Conservation (phyloP, 1,140 invertebrate genomes). For the Pseudachorutes palmiensis region DNA sequence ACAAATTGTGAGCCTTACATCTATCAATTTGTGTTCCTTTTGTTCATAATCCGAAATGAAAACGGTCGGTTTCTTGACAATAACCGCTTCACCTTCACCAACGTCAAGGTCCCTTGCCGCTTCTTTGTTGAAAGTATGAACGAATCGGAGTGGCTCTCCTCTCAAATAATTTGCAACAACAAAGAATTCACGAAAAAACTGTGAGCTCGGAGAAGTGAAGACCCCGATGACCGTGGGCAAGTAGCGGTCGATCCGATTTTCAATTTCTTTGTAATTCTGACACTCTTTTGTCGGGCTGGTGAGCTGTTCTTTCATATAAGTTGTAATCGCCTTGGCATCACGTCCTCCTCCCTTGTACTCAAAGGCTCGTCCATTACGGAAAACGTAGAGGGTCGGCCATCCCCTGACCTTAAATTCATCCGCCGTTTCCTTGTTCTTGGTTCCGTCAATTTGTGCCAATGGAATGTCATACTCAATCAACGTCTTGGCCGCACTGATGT, state of each 20-base stretch:
- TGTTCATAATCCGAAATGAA: slow-evolving; percentile 51
- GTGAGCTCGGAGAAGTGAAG: slow-evolving; percentile 45
- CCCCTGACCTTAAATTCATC: slow-evolving; percentile 45
- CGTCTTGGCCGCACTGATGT: slow-evolving; percentile 46
- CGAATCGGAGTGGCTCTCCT: slow-evolving; percentile 39
- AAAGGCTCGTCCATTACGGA: slow-evolving; percentile 47
- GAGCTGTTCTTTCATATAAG: slow-evolving; percentile 50
- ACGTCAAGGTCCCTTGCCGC: slow-evolving; percentile 20
- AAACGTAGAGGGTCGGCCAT: slow-evolving; percentile 46
- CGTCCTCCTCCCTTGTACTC: slow-evolving; percentile 47
- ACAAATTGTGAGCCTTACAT: slow-evolving; percentile 19
- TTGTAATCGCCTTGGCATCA: slow-evolving; percentile 45
- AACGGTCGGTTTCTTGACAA: slow-evolving; percentile 50
- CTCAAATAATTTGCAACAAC: slow-evolving; percentile 49
- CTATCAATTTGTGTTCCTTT: slow-evolving; percentile 27
- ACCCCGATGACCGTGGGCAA: slow-evolving; percentile 51
- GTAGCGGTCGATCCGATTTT: slow-evolving; percentile 45
- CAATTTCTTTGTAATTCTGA: slow-evolving; percentile 41
- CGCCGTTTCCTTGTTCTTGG: slow-evolving; percentile 43
- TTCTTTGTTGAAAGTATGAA: slow-evolving; percentile 31
- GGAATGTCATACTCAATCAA: slow-evolving; percentile 43
- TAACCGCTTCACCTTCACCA: slow-evolving; percentile 42
- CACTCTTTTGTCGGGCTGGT: slow-evolving; percentile 48
- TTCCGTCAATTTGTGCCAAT: slow-evolving; percentile 49
- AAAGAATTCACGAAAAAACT: slow-evolving; percentile 46